Conservation (phyloP, 2,113 vertebrate species). For the Steatornis caripensis region DNA sequence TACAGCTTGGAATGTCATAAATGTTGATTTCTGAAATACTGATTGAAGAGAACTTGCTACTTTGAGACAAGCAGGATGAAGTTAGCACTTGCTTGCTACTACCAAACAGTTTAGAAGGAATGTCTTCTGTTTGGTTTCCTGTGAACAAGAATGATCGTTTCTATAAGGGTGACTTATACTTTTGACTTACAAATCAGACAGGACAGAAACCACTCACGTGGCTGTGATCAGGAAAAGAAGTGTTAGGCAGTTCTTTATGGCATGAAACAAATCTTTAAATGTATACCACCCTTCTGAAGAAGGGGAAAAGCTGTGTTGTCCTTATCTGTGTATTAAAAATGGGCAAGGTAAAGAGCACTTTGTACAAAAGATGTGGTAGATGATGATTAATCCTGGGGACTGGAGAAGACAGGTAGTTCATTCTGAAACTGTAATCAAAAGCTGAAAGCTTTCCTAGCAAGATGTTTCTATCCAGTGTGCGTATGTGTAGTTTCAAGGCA, state of each 20-base stretch:
- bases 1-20: neutral
- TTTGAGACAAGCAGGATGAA: neutral
- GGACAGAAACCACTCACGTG: neutral
- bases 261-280: neutral
- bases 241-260: neutral
- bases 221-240: neutral
- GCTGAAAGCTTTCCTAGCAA: neutral
- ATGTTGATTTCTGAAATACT: neutral
- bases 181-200: neutral
- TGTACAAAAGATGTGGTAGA: neutral
- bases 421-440: neutral
- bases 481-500: neutral
- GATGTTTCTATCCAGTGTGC: neutral
- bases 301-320: neutral
- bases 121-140: neutral
- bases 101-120: neutral
- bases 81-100: neutral
- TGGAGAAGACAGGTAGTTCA: neutral
- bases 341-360: neutral
- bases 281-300: neutral
- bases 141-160: neutral
- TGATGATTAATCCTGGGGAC: neutral
- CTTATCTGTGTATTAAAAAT: neutral
- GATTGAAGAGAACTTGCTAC: neutral
- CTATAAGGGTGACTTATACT: neutral